Conservation (phyloP, 1,140 invertebrate genomes). For the Mactra quadrangularis region DNA sequence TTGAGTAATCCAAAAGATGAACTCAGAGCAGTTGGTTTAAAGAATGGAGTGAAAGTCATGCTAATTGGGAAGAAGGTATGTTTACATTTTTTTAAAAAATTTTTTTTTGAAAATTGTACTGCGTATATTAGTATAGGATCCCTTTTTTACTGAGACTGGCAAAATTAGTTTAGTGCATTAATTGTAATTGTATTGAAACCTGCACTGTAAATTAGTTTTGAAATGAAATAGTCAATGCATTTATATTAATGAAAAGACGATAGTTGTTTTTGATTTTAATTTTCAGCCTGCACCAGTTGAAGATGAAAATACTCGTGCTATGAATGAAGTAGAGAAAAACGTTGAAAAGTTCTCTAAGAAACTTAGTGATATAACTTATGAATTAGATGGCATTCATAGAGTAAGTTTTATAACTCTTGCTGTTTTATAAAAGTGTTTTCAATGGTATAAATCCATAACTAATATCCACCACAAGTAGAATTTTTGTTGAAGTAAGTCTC, state of each 20-base stretch:
- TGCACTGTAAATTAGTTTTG: background rate
- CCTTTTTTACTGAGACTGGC: too few relatives aligned
- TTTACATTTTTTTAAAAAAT: background rate
- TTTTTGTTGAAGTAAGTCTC: too few relatives aligned
- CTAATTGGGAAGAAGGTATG: constrained; percentile 67
- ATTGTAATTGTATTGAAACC: background rate
- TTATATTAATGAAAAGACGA: too few relatives aligned
- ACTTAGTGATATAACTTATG: constrained; percentile 68
- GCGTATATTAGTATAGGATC: too few relatives aligned
- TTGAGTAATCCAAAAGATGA: constrained; percentile 56
- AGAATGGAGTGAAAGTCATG: constrained; percentile 63
- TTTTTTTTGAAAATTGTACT: background rate
- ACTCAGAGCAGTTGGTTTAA: constrained; percentile 52
- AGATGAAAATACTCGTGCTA: constrained; percentile 51
- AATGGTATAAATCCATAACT: too few relatives aligned
- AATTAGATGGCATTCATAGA: constrained; percentile 70
- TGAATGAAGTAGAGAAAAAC: constrained; percentile 59
- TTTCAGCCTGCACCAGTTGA: constrained; percentile 64
- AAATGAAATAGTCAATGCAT: background rate
- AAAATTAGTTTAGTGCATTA: background rate
- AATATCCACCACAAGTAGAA: too few relatives aligned
- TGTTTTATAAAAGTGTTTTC: too few relatives aligned
- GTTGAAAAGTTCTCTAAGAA: constrained; percentile 65
- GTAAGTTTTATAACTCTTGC: too few relatives aligned
- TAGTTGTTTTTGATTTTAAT: too few relatives aligned